These are phyloP conservation scores for Gymnocypris eckloni DNA, from an alignment of 2,797 vertebrate species.

Conservation along the genomic window DNA sequence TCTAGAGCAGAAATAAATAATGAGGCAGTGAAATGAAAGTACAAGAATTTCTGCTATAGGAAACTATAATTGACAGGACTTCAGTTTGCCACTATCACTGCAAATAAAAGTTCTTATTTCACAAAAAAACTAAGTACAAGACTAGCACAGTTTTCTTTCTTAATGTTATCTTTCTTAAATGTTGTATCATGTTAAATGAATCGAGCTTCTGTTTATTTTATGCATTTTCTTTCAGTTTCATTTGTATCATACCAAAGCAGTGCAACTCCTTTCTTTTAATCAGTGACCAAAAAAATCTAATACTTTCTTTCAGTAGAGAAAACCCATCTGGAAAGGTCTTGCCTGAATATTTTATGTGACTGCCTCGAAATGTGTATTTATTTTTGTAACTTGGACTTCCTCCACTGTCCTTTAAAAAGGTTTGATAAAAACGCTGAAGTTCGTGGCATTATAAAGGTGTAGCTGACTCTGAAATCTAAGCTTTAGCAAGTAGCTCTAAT, in stretches of 20 bases:
- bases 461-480: constrained; percentile 18
- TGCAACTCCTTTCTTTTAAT: background rate
- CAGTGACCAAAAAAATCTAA: background rate
- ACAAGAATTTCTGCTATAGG: background rate
- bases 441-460: background rate
- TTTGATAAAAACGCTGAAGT: constrained; percentile 2
- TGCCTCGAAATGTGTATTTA: background rate
- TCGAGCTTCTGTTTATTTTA: background rate
- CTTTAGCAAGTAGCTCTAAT: constrained; percentile 34
- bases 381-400: constrained; percentile 16
- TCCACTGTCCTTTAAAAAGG: background rate
- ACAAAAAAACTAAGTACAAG: background rate
- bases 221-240: background rate
- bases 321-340: background rate
- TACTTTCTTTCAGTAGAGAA: background rate
- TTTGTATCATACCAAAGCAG: background rate
- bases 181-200: background rate
- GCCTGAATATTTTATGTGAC: background rate
- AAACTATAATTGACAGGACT: constrained; percentile 31
- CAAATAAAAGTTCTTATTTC: constrained; percentile 14
- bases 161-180: background rate
- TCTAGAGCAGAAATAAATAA: constrained; percentile 1
- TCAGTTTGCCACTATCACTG: background rate
- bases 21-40: constrained; percentile 12
- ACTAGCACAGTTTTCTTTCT: background rate